Conservation (phyloP, 2,113 vertebrate species). For the Balaeniceps rex region DNA sequence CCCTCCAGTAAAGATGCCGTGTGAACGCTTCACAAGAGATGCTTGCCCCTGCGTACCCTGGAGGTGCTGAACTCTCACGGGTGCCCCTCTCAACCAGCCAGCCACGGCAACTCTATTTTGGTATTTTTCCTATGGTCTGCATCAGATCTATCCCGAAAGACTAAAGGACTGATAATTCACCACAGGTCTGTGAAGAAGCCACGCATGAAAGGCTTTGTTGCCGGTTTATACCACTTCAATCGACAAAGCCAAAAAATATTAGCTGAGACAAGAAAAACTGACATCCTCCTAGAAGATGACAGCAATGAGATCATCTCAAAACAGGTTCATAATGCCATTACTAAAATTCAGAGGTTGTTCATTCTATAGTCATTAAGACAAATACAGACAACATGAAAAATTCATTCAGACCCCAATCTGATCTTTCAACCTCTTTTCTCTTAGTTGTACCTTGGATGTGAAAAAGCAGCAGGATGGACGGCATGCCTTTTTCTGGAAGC, state of each 20-base stretch:
- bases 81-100: background rate
- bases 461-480: background rate
- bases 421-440: background rate
- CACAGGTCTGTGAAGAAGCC: background rate
- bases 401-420: background rate
- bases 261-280: background rate
- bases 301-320: background rate
- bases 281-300: background rate
- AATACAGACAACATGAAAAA: background rate
- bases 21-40: background rate
- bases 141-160: background rate
- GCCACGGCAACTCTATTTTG: background rate
- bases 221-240: background rate
- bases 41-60: background rate
- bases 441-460: background rate
- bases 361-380: background rate
- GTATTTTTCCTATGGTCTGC: background rate
- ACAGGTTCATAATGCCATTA: background rate
- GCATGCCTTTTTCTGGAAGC: background rate
- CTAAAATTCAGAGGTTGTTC: background rate
- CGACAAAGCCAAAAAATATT: background rate
- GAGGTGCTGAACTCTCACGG: background rate
- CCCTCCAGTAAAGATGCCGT: background rate
- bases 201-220: background rate
- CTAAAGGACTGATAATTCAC: background rate